Evolutionary conservation across 2,113 vertebrate species (phyloP).

Genomic region (Pelvicachromis taeniatus): DNA sequence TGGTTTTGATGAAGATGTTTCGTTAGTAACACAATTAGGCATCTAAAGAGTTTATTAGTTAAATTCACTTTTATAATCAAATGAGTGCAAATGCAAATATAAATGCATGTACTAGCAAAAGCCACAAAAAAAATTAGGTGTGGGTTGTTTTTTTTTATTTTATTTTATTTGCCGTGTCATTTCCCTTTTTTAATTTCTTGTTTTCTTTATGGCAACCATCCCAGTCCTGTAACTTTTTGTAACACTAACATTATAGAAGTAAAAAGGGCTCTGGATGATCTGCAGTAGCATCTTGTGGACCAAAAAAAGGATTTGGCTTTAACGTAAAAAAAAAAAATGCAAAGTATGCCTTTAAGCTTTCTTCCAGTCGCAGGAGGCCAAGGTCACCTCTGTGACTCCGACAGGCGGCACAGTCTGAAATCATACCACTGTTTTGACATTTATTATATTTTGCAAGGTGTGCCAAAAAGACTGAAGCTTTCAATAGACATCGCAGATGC

Average conservation of each 20-base stretch:
- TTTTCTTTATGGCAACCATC: conserved; percentile 10
- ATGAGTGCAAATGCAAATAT: not conserved
- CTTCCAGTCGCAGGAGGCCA: conserved; percentile 3
- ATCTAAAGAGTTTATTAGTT: not conserved
- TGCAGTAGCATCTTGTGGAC: not conserved
- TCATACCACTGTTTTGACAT: conserved; percentile 33
- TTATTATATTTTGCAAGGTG: conserved; percentile 24
- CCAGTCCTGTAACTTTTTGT: conserved; percentile 8
- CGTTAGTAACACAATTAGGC: not conserved
- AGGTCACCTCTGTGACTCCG: conserved; percentile 20
- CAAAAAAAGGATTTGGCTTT: conserved; percentile 27
- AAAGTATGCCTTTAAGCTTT: conserved; percentile 33
- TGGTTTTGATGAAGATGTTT: conserved; percentile 16
- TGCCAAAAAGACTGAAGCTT: conserved; percentile 34
- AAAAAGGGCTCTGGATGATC: not conserved
- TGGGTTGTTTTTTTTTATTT: not conserved
- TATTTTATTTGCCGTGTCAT: not conserved
- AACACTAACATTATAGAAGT: conserved; percentile 26
- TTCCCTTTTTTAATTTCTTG: not conserved
- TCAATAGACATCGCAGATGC: conserved; percentile 9
- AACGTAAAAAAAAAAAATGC: conserved; percentile 18
- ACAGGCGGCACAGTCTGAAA: conserved; percentile 6
- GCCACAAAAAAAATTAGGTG: not conserved
- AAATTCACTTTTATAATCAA: not conserved
- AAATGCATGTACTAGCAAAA: not conserved